These are phyloP conservation scores for Oceanites oceanicus DNA, from an alignment of 2,113 vertebrate genomes.

Conservation along the genomic window DNA sequence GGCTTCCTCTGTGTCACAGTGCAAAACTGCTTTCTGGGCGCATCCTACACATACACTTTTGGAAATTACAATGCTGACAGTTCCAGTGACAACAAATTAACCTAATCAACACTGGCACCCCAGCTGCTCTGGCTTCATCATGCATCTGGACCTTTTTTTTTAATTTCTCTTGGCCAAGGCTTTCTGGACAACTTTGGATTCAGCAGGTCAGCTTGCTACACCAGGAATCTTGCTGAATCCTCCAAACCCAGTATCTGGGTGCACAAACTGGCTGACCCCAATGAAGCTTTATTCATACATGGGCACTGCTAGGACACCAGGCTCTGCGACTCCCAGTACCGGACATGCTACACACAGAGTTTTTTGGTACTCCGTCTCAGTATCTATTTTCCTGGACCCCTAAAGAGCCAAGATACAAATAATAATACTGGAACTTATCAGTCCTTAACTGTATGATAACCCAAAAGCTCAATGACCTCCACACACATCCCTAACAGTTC, in stretches of 20 bases:
- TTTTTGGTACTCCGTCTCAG: too few relatives aligned
- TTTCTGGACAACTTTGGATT: not conserved
- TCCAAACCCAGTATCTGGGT: not conserved
- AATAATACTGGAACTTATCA: not conserved
- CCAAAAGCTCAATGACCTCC: not conserved
- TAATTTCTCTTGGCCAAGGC: too few relatives aligned
- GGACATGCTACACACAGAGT: rapidly evolving
- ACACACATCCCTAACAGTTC: not conserved
- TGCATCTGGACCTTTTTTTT: not conserved
- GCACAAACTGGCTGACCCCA: too few relatives aligned
- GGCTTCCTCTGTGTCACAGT: not conserved
- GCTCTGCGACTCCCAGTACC: not conserved
- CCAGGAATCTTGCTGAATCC: not conserved
- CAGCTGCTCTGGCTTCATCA: not conserved
- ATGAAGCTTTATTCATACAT: rapidly evolving
- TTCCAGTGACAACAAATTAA: not conserved
- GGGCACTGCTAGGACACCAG: not conserved
- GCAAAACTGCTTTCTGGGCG: not conserved
- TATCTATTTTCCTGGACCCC: not conserved
- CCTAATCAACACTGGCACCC: too few relatives aligned
- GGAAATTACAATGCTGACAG: not conserved
- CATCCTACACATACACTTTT: not conserved
- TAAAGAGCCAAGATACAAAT: not conserved
- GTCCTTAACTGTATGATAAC: not conserved
- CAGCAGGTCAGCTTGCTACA: not conserved